A percentile compares a stretch with the other conserved stretches of the same genome.
These are phyloP conservation scores for Axea sp. DNA, from an alignment of 2,888 invertebrate genomes.

Conservation along the genomic window DNA sequence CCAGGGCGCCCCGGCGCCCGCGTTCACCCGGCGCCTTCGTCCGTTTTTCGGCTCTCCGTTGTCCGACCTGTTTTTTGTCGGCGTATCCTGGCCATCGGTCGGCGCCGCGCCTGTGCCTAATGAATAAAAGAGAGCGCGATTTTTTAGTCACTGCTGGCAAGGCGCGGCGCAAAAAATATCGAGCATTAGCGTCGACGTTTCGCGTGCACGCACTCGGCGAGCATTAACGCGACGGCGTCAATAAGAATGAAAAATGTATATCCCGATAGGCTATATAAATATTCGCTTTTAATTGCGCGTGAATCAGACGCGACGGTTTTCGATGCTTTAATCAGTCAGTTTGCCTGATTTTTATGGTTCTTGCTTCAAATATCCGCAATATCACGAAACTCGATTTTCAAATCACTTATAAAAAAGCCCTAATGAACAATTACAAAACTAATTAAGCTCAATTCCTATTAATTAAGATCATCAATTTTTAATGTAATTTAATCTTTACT, in stretches of 20 bases:
- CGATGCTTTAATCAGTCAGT: no score
- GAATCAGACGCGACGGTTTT: no score
- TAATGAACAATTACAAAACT: no score
- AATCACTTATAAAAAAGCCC: no score
- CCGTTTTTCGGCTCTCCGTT: conserved; percentile 3
- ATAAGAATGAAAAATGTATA: conserved; percentile 36
- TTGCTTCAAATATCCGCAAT: no score
- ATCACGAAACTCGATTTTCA: no score
- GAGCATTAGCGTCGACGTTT: conserved; percentile 29
- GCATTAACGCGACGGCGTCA: conserved; percentile 29
- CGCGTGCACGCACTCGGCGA: conserved; percentile 9
- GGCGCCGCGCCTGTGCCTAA: conserved; percentile 16
- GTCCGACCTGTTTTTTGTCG: conserved; percentile 15
- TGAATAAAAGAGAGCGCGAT: conserved; percentile 48
- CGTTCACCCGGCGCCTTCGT: conserved; percentile 3
- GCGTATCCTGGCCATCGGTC: conserved; percentile 22
- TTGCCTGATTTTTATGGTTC: no score
- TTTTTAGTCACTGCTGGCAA: conserved; percentile 25
- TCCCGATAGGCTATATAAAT: conserved; percentile 21
- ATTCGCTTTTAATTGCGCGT: conserved; percentile 24
- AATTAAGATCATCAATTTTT: no score
- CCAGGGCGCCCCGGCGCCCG: no score
- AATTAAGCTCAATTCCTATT: no score
- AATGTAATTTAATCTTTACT: no score
- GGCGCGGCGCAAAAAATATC: conserved; percentile 15